Base-by-base conservation (phyloP, 2,797 vertebrate genomes). In the Tarsius wallacei region DNA sequence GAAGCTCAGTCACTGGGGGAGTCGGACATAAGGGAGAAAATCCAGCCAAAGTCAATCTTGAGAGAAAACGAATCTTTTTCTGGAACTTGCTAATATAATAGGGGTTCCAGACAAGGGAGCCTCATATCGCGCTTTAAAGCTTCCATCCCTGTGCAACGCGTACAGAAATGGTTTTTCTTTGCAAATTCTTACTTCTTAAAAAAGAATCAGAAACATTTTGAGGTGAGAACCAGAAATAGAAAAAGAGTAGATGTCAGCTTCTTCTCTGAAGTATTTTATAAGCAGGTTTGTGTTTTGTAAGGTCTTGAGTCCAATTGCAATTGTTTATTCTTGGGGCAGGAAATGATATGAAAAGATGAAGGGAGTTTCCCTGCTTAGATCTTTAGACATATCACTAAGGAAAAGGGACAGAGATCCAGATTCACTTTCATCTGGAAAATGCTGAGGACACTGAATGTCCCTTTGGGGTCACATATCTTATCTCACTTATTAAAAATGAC, bases 341-440 rank as follows among this genome's bases (percentile, higher is more conserved):
- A 97, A 97, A 97, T 87, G 85, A 98, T 88, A 97, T 94, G 63
- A 81, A 93, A 97, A 97, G 93, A 88, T 95, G 77, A 90, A 1
- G 0, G 76, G 81, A 80, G 70, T 33, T 97, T 92, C 95, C 96
- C 94, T 64, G 90, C 28, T 95, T 95, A 98, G 94, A 87, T 97
- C 96, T 97, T 53, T 47, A 97, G 64, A 47, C 73, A 36, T 36
- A 7, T 91, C 92, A 89, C 91, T 85, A 49, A 96, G 97, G 93
- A 94, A 55, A 88, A 95, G 0, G 0, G 90, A 64, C 71, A 97
- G 66, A 53, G 33, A 95, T 82, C 7, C 64, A 87, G 92, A 82
- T 83, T n/a, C 76, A 24, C 8, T 96, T 94, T 85, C 2, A 1
- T 80, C 63, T 51, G 26, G 33, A 96, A 98, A 97, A 77, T 64